Conservation (phyloP, 2,113 vertebrate genomes). For the Agapornis roseicollis region DNA sequence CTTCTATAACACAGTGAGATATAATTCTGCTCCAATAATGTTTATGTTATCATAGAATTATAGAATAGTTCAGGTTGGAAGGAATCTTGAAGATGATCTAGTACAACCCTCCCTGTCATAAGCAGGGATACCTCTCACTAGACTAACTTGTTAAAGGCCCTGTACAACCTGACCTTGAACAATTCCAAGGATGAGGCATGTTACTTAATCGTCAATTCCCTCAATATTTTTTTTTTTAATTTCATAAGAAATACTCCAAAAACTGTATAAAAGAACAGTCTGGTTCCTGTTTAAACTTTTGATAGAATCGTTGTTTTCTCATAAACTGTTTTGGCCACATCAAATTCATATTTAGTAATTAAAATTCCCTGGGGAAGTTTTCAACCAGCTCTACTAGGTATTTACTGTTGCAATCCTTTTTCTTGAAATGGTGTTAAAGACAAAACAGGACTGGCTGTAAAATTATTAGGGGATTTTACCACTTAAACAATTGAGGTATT, state of each 20-base stretch:
- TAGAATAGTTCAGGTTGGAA: neutral
- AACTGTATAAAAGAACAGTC: neutral
- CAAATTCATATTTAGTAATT: neutral
- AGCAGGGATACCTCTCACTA: neutral
- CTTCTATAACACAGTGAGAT: neutral
- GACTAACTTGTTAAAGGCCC: neutral
- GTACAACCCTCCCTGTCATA: neutral
- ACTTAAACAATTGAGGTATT: neutral
- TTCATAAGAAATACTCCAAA: neutral
- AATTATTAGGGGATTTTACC: neutral
- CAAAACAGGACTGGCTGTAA: neutral
- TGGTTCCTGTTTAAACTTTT: neutral
- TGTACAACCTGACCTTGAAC: neutral
- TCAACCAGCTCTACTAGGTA: neutral
- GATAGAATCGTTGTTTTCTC: neutral
- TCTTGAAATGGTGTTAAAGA: neutral
- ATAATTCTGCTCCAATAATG: neutral
- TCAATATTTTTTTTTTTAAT: neutral
- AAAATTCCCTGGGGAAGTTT: neutral
- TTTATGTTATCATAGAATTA: neutral
- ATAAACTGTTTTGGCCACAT: neutral
- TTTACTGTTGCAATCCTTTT: neutral
- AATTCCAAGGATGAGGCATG: neutral
- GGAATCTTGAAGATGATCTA: neutral
- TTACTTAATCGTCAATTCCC: neutral